Evolutionary conservation across 1,140 invertebrate species (phyloP).

Genomic region (Augochlora pura): DNA sequence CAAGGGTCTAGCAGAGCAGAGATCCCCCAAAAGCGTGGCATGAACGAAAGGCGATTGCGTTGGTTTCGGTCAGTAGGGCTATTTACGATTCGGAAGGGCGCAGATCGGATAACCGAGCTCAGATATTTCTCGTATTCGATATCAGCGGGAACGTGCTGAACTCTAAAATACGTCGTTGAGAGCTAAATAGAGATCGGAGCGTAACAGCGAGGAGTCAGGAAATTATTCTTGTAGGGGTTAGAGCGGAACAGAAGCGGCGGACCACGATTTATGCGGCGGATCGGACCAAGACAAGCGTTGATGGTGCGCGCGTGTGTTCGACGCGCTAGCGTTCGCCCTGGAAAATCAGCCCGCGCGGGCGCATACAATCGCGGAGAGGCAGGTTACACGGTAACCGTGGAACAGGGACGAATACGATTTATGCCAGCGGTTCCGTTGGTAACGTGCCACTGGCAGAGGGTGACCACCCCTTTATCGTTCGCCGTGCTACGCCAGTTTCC

Average conservation of each 20-base stretch:
- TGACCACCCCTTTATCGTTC: constrained; percentile 34
- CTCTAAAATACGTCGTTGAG: neutral
- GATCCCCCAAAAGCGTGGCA: too few relatives aligned
- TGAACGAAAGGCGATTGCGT: too few relatives aligned
- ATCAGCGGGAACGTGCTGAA: neutral
- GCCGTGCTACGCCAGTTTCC: neutral
- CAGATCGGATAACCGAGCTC: neutral
- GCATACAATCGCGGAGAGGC: neutral
- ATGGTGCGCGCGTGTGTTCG: constrained; percentile 7
- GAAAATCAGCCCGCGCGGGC: neutral
- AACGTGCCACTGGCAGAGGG: constrained; percentile 19
- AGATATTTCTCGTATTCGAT: neutral
- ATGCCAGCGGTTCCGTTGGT: constrained; percentile 17
- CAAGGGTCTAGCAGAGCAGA: too few relatives aligned
- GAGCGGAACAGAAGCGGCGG: neutral
- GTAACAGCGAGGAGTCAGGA: neutral
- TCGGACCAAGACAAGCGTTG: constrained; percentile 20
- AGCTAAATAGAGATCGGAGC: neutral
- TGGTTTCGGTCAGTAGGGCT: too few relatives aligned
- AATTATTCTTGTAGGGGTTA: constrained; percentile 26
- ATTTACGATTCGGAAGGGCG: too few relatives aligned
- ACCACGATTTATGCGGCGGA: constrained; percentile 40
- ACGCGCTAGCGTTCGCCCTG: constrained; percentile 16
- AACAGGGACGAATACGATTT: constrained; percentile 23
- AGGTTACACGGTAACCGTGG: neutral